Base-by-base conservation (phyloP, 2,113 vertebrate species). In the Clarias macrocephalus region DNA sequence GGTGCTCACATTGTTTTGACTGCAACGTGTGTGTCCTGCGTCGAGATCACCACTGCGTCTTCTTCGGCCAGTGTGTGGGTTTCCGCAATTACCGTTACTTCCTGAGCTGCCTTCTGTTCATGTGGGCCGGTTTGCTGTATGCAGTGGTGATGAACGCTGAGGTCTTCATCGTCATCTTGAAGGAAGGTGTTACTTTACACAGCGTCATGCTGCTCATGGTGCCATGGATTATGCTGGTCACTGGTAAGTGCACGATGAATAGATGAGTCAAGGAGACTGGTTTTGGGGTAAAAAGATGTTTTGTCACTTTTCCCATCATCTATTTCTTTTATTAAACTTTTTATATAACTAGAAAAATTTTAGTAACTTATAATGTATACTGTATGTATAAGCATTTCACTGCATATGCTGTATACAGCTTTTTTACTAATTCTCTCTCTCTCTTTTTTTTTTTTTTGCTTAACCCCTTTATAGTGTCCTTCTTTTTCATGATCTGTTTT, bases 211-310 rank as follows among this genome's bases (percentile, higher is more conserved):
- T 97, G 66, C 95, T 98, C 25, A 88, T 98, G 62, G 91, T 97
- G 86, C 97, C 97, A 62, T 98, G 97, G 97, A 96, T 97, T 90
- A 97, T 98, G 97, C 93, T 97, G 0, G 89, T 98, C n/a, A 96
- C 96, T 91, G 97, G 97, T 97, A 87, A 56, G 89, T 88, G 65
- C 33, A 5, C 10, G n/a, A 68, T n/a, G 23, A 54, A 23, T 25
- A 54, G 23, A 54, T 59, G 2, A n/a, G 5, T 57, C 25, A 4
- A 33, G 15, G 25, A 56, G 75, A 28, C 7, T 21, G 7, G 10
- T 77, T 23, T 75, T 59, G 56, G 11, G 23, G n/a, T 21, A 11
- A 5, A 33, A 18, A 80, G 28, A 59, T 76, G 42, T 6, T 52
- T 60, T 4, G 21, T 80, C 77, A 9, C 52, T 56, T 18, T 15